These are phyloP conservation scores for Ivindomyrus marchei DNA, from an alignment of 2,113 vertebrate species.

Conservation along the genomic window DNA sequence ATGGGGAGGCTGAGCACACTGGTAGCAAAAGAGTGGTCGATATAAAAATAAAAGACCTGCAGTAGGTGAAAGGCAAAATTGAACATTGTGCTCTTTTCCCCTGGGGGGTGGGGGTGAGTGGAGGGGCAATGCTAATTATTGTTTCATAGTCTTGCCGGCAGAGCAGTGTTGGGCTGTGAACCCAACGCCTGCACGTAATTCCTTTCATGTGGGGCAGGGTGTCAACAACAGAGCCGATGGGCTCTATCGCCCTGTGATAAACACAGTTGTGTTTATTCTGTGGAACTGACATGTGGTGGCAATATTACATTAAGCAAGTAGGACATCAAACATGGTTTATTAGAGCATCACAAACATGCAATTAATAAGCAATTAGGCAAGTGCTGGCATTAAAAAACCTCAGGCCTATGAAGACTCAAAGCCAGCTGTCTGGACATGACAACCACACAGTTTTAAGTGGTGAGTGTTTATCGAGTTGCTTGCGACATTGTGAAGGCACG, in stretches of 20 bases:
- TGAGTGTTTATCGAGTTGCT: neutral
- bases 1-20: neutral
- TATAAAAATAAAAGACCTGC: neutral
- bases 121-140: neutral
- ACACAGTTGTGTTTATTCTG: neutral
- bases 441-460: neutral
- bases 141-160: neutral
- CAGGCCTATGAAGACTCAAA: neutral
- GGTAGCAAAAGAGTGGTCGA: neutral
- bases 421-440: neutral
- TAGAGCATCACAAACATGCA: neutral
- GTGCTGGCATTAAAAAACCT: neutral
- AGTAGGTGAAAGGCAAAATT: neutral
- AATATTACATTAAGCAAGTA: neutral
- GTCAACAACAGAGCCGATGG: neutral
- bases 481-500: neutral
- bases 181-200: neutral
- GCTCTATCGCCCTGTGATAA: neutral
- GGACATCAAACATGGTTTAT: neutral
- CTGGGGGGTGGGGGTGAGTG: neutral
- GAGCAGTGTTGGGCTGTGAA: neutral
- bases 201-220: neutral
- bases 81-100: neutral
- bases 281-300: neutral
- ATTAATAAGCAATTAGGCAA: neutral